Evolutionary conservation across 2,888 invertebrate genomes (phyloP).

Genomic region (Oligia strigilis): DNA sequence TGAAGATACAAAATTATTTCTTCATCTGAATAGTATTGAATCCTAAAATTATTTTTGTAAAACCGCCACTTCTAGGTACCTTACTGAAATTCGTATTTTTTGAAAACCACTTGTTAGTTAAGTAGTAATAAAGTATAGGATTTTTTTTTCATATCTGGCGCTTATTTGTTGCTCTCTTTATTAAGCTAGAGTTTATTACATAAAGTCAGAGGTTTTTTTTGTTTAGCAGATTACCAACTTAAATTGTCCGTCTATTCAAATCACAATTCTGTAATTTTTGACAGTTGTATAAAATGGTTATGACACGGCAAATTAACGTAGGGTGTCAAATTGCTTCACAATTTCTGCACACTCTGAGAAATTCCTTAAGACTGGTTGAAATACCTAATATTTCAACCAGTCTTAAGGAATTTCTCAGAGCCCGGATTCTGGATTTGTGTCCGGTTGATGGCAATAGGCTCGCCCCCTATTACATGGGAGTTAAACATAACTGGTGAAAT

Average conservation of each 20-base stretch:
- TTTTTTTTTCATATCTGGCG: background rate
- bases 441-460: too few relatives aligned
- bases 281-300: too few relatives aligned
- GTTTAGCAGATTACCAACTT: too few relatives aligned
- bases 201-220: background rate
- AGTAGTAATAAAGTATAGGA: conserved; percentile 1
- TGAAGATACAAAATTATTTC: conserved; percentile 1
- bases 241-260: background rate
- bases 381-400: too few relatives aligned
- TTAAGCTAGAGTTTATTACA: background rate
- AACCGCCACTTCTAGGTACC: conserved; percentile 31
- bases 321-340: background rate
- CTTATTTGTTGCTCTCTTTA: background rate
- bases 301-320: background rate
- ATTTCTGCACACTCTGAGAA: background rate
- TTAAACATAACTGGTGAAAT: too few relatives aligned
- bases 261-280: background rate
- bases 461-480: background rate
- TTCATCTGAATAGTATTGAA: conserved; percentile 8
- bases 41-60: conserved; percentile 59
- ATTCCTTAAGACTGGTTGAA: too few relatives aligned
- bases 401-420: background rate
- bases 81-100: conserved; percentile 57
- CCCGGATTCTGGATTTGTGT: background rate
- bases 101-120: conserved; percentile 46